These are phyloP conservation scores for Chaetogeoica ovagalla DNA, from an alignment of 2,888 invertebrate genomes.

Conservation along the genomic window DNA sequence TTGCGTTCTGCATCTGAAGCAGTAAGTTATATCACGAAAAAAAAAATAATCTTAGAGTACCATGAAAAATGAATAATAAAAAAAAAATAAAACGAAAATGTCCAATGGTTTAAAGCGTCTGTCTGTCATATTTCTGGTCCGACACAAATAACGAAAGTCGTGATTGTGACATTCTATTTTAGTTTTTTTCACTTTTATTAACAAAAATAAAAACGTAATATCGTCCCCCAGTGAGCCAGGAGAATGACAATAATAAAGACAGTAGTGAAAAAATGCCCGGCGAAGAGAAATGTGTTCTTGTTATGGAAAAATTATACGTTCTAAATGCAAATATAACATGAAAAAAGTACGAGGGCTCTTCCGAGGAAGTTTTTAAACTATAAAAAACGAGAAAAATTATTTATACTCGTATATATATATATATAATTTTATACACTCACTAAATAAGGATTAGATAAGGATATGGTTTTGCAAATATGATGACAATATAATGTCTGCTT, in stretches of 20 bases:
- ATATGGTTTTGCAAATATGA: conserved; percentile 5
- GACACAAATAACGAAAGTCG: conserved; percentile 40
- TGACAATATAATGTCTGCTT: background rate
- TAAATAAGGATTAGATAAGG: background rate
- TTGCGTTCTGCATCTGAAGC: conserved; percentile 18
- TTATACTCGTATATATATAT: background rate
- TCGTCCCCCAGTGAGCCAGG: background rate
- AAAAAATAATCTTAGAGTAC: conserved; percentile 28
- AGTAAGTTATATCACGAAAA: conserved; percentile 24
- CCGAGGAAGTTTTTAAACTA: conserved; percentile 10
- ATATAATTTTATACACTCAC: background rate
- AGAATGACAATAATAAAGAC: conserved; percentile 31
- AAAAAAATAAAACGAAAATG: conserved; percentile 27
- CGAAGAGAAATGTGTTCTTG: conserved; percentile 33
- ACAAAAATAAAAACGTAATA: conserved; percentile 47
- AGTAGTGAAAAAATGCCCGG: conserved; percentile 20
- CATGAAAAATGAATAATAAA: conserved; percentile 27
- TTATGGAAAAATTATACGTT: conserved; percentile 52
- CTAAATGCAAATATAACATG: conserved; percentile 43
- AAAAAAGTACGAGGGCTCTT: background rate
- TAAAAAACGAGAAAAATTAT: background rate
- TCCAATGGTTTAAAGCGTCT: conserved; percentile 25
- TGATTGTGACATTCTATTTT: conserved; percentile 48
- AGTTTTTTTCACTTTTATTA: conserved; percentile 43
- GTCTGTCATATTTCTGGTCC: conserved; percentile 45